These are phyloP conservation scores for Actenoides hombroni DNA, from an alignment of 2,113 vertebrate genomes.

Conservation along the genomic window DNA sequence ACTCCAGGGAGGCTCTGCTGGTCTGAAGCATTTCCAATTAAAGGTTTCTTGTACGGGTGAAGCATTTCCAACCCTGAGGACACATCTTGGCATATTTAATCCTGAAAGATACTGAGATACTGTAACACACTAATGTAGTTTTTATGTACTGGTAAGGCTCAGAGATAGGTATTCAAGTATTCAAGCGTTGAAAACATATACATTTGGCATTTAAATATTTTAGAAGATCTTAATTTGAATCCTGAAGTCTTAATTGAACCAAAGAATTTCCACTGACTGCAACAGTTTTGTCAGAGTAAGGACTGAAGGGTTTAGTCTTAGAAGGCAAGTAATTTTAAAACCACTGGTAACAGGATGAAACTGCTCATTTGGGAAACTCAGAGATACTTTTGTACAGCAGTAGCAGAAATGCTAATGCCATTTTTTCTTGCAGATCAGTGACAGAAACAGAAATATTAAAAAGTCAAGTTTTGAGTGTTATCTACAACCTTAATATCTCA, in stretches of 20 bases:
- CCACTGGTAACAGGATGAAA: neutral
- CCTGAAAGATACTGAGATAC: neutral
- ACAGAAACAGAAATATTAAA: neutral
- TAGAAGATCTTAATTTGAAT: neutral
- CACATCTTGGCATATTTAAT: neutral
- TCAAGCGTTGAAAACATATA: neutral
- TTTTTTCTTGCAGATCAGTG: neutral
- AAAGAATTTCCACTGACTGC: neutral
- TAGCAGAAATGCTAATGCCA: neutral
- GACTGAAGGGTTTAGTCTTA: neutral
- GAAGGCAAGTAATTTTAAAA: neutral
- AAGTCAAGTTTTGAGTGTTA: neutral
- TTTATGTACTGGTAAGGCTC: neutral
- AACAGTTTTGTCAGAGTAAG: neutral
- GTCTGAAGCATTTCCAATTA: neutral
- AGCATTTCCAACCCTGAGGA: neutral
- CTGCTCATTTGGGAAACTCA: neutral
- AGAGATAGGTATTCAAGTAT: neutral
- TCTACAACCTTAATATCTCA: neutral
- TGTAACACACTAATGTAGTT: neutral
- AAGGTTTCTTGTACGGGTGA: too few species aligned
- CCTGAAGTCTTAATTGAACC: neutral
- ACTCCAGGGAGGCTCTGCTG: neutral
- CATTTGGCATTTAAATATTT: neutral
- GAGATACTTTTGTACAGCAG: neutral